Percentiles rank a stretch among this genome's conserved stretches.
phyloP scores from a whole-genome alignment of 2,888 invertebrate genomes.

The Dromius quadrimaculatus region DNA sequence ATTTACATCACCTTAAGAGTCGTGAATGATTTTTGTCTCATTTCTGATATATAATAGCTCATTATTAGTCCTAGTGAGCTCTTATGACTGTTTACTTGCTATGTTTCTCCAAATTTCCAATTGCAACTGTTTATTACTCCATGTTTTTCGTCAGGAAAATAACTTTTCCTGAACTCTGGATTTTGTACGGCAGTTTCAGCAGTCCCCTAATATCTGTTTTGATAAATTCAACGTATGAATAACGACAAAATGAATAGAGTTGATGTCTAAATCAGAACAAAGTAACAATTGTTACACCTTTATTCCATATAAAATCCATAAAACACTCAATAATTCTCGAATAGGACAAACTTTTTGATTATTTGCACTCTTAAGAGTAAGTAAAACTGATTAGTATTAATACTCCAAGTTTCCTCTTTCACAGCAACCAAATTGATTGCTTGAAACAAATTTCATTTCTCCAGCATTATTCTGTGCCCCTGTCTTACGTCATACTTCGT shows the following conservation, averaged over 20 bases:
- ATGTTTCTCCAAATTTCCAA: too few relatives aligned
- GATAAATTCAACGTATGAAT: constrained; percentile 1
- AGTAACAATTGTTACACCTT: not conserved
- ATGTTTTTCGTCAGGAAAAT: not conserved
- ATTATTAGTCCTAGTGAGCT: too few relatives aligned
- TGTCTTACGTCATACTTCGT: not conserved
- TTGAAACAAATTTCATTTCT: not conserved
- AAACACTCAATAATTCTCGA: not conserved
- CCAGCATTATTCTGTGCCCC: not conserved
- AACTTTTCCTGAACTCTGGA: not conserved
- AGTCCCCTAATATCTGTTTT: not conserved
- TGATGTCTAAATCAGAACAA: constrained; percentile 23
- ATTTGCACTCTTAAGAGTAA: constrained; percentile 5
- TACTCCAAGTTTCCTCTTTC: not conserved
- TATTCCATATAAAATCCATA: not conserved
- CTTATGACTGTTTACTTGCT: too few relatives aligned
- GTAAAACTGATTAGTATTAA: not conserved
- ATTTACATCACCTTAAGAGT: too few relatives aligned
- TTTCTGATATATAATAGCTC: too few relatives aligned
- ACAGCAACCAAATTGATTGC: constrained; percentile 3
- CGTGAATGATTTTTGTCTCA: too few relatives aligned
- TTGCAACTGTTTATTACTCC: constrained; percentile 5
- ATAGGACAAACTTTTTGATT: not conserved
- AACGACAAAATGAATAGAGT: constrained; percentile 5
- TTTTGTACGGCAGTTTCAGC: not conserved